phyloP scores from a whole-genome alignment of 2,888 invertebrate species.

The Stegana nigrithorax region DNA sequence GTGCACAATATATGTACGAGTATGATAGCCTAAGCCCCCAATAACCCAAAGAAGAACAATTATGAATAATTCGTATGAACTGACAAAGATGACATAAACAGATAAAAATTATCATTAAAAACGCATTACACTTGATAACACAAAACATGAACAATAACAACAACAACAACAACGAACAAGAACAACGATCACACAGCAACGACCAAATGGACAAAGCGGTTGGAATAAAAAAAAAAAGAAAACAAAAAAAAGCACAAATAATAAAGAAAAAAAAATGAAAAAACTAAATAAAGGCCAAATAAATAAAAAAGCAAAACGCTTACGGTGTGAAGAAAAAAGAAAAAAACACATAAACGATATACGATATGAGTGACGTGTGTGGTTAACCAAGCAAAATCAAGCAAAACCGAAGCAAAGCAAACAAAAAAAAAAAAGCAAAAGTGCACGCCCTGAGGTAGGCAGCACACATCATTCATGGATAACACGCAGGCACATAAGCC shows the following conservation, averaged over 20 bases:
- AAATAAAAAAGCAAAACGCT: no score
- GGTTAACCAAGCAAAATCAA: no score
- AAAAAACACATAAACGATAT: neutral
- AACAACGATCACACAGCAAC: neutral
- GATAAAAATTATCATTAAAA: constrained; percentile 54
- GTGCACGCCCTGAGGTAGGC: neutral
- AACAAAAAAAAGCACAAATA: no score
- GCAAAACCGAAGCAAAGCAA: no score
- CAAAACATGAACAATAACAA: constrained; percentile 16
- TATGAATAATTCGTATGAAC: constrained; percentile 53
- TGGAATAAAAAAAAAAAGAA: no score
- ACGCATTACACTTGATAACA: constrained; percentile 55
- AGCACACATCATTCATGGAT: neutral
- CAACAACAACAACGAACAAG: constrained; percentile 11
- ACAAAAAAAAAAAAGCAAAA: neutral
- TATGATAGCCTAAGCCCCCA: neutral
- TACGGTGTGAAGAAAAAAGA: neutral
- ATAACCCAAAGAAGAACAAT: no score
- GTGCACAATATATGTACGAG: neutral
- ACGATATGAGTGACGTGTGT: neutral
- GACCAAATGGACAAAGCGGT: neutral
- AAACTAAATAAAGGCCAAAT: no score
- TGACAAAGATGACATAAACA: constrained; percentile 51
- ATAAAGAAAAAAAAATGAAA: neutral
- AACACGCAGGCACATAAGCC: neutral